Evolutionary conservation across 35 echinoderm and acorn worm species (phyloP).

Genomic region (Ptychodera flava): DNA sequence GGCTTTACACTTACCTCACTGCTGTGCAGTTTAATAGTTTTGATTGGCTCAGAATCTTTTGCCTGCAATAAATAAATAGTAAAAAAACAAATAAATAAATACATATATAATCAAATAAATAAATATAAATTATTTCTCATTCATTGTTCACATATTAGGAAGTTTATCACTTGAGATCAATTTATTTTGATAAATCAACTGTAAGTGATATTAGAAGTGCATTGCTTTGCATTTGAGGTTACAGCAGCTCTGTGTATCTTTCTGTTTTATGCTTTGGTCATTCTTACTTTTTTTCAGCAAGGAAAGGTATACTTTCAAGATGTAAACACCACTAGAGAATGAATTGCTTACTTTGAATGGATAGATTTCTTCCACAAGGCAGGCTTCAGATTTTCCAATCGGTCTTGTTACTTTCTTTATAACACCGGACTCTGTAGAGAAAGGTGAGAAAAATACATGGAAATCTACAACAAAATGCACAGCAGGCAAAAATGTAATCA

Average conservation of each 20-base stretch:
- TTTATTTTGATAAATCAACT: background rate
- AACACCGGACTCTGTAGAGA: slow-evolving; percentile 63
- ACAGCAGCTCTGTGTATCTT: background rate
- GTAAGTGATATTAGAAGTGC: background rate
- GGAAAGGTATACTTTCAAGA: too few relatives aligned
- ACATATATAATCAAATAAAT: background rate
- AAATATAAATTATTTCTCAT: background rate
- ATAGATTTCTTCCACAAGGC: slow-evolving; percentile 75
- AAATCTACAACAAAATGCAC: background rate
- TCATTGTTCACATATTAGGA: background rate
- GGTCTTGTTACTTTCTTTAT: slow-evolving; percentile 71
- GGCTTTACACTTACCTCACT: slow-evolving; percentile 38
- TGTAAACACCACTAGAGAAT: too few relatives aligned
- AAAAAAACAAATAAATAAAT: background rate
- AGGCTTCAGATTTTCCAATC: slow-evolving; percentile 46
- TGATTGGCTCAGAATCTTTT: slow-evolving; percentile 41
- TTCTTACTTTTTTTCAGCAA: too few relatives aligned
- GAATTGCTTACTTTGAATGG: slow-evolving; percentile 83
- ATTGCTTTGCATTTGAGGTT: background rate
- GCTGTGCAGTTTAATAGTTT: slow-evolving; percentile 46
- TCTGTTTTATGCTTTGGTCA: too few relatives aligned
- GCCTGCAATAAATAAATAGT: slow-evolving; percentile 35
- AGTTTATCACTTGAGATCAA: background rate
- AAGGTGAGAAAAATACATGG: background rate
- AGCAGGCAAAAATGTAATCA: background rate